phyloP scores from a whole-genome alignment of 2,797 vertebrate genomes.

The Epinephelus malabaricus region DNA sequence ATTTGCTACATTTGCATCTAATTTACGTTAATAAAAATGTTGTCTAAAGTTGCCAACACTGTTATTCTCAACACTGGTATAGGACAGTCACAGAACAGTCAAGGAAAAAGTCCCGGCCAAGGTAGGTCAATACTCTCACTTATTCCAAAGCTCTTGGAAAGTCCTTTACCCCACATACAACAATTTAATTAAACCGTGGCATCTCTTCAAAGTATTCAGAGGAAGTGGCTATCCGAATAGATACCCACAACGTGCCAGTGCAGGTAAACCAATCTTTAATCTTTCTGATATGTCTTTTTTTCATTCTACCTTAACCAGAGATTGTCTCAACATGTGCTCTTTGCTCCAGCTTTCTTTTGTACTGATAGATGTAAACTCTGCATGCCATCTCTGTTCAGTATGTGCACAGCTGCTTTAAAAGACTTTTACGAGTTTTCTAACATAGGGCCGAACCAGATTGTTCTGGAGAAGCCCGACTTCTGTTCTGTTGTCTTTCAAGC shows the following conservation, averaged over 20 bases:
- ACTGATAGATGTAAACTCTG: conserved; percentile 40
- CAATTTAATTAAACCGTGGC: conserved; percentile 70
- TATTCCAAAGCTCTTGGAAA: conserved; percentile 45
- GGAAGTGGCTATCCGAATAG: conserved; percentile 83
- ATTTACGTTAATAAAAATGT: not conserved
- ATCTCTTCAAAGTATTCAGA: conserved; percentile 91
- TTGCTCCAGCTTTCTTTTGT: conserved; percentile 12
- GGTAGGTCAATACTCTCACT: conserved; percentile 80
- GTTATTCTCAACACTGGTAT: conserved; percentile 77
- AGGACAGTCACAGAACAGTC: conserved; percentile 88
- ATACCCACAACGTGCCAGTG: conserved; percentile 77
- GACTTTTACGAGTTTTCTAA: conserved; percentile 32
- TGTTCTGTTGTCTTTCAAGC: conserved; percentile 11
- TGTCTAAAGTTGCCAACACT: conserved; percentile 64
- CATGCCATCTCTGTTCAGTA: conserved; percentile 58
- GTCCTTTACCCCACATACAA: conserved; percentile 5
- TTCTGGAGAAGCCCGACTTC: conserved; percentile 14
- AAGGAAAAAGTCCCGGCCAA: conserved; percentile 87
- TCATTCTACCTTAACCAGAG: conserved; percentile 9
- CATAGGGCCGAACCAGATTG: not conserved
- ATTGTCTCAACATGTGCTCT: conserved; percentile 14
- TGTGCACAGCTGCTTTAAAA: conserved; percentile 59
- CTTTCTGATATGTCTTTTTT: conserved; percentile 36
- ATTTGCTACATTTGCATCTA: conserved; percentile 1
- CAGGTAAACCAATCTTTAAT: conserved; percentile 86